Percentiles rank a stretch among this genome's conserved stretches.
phyloP scores from a whole-genome alignment of 2,113 vertebrate genomes.

The Megalops atlanticus region DNA sequence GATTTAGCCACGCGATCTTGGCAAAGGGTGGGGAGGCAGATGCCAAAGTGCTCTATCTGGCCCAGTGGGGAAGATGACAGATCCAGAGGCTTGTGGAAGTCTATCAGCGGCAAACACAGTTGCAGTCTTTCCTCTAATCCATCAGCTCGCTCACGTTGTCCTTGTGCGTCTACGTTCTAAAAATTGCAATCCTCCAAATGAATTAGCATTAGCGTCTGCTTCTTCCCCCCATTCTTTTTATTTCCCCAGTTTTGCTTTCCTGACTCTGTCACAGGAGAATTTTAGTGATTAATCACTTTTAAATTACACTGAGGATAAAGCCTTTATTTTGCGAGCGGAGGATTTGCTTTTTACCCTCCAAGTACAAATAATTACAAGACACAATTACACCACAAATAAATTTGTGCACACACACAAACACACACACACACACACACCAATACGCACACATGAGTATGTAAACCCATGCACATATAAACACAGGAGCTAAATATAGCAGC shows the following conservation, averaged over 20 bases:
- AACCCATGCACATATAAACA: background rate
- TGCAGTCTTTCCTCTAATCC: conserved; percentile 60
- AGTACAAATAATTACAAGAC: background rate
- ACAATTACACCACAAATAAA: too few relatives aligned
- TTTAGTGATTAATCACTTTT: conserved; percentile 66
- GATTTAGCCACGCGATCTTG: conserved; percentile 54
- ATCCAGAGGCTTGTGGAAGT: conserved; percentile 58
- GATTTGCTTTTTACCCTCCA: conserved; percentile 5
- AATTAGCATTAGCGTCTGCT: conserved; percentile 9
- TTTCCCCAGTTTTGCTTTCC: conserved; percentile 53
- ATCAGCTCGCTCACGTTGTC: conserved; percentile 19
- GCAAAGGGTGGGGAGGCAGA: conserved; percentile 50
- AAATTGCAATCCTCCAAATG: conserved; percentile 7
- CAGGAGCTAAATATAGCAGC: background rate
- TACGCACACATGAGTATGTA: background rate
- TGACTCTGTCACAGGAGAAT: conserved; percentile 56
- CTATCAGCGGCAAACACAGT: conserved; percentile 66
- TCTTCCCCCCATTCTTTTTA: conserved; percentile 30
- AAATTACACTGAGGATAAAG: conserved; percentile 58
- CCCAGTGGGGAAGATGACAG: conserved; percentile 52
- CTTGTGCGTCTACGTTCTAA: conserved; percentile 7
- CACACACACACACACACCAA: background rate
- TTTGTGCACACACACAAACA: background rate
- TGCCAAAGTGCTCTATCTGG: conserved; percentile 68
- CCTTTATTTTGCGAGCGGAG: conserved; percentile 8